A percentile compares a stretch with the other conserved stretches of the same genome.
These are phyloP conservation scores for Poecilobothrus nobilitatus DNA, from an alignment of 2,888 invertebrate species.

Conservation along the genomic window DNA sequence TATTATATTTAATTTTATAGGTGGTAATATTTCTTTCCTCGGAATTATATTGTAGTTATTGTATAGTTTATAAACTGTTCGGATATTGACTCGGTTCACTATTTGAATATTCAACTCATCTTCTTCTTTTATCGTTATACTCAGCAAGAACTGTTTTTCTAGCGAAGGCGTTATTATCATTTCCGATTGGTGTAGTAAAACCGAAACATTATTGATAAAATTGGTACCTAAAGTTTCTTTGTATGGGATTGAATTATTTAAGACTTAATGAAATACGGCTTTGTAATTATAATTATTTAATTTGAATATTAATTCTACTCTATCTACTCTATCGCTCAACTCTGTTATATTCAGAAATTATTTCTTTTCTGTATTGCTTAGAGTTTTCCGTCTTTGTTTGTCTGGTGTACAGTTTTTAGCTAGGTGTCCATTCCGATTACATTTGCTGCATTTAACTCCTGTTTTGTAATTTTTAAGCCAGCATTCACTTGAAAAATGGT, in stretches of 20 bases:
- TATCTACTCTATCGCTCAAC: background rate
- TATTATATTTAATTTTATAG: slow-evolving; percentile 8
- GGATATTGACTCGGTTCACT: background rate
- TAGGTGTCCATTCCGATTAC: too few species aligned
- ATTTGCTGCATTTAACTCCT: too few species aligned
- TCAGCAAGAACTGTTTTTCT: background rate
- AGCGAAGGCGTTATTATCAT: background rate
- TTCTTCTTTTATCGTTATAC: background rate
- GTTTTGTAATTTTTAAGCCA: too few species aligned
- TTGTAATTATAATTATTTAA: background rate
- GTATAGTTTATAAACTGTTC: background rate
- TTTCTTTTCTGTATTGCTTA: too few species aligned
- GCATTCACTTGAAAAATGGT: too few species aligned
- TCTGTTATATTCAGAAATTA: too few species aligned
- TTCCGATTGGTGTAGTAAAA: background rate
- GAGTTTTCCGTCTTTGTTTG: too few species aligned
- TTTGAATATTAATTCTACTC: background rate
- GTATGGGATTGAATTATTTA: background rate
- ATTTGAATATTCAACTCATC: slow-evolving; percentile 1
- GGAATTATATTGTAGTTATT: background rate
- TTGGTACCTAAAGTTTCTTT: background rate
- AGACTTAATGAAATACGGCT: background rate
- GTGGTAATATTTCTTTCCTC: background rate
- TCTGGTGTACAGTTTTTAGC: too few species aligned
- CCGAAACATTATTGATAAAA: background rate